A percentile compares a stretch with the other conserved stretches of the same genome.
Conservation (phyloP, 2,888 invertebrate genomes). For the Drosophila multiciliata region DNA sequence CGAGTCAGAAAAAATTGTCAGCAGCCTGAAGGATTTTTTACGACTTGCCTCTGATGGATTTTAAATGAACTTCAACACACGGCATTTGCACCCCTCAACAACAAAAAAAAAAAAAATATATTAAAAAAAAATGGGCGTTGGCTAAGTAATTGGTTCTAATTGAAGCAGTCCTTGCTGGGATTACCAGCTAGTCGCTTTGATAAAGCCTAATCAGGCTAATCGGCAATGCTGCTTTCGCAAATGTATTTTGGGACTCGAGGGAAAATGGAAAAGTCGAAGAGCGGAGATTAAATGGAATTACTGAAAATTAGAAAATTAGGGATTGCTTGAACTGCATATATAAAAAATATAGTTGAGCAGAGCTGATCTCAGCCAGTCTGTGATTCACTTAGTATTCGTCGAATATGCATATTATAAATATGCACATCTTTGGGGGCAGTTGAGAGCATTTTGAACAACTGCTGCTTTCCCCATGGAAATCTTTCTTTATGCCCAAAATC, state of each 20-base stretch:
- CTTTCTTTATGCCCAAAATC: slow-evolving; percentile 16
- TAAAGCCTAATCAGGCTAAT: slow-evolving; percentile 37
- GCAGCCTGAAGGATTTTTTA: slow-evolving; percentile 60
- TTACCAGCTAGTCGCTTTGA: slow-evolving; percentile 38
- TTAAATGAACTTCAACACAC: slow-evolving; percentile 80
- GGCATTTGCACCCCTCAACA: slow-evolving; percentile 34
- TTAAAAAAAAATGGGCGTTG: slow-evolving; percentile 41
- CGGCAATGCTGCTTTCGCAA: slow-evolving; percentile 10
- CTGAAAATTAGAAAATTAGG: not conserved
- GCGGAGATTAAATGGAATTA: not conserved
- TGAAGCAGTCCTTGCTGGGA: slow-evolving; percentile 29
- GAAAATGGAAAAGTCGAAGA: not conserved
- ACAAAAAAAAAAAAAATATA: no score
- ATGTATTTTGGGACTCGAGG: not conserved
- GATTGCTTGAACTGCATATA: not conserved
- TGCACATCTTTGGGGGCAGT: not conserved
- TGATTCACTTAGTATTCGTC: not conserved
- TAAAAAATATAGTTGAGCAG: not conserved
- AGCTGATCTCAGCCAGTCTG: not conserved
- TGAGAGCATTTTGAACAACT: slow-evolving; percentile 6
- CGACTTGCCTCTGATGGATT: slow-evolving; percentile 71
- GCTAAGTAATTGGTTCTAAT: slow-evolving; percentile 68
- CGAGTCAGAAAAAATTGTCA: slow-evolving; percentile 67
- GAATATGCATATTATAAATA: not conserved
- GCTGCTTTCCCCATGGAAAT: slow-evolving; percentile 27